A percentile compares a stretch with the other conserved stretches of the same genome.
These are phyloP conservation scores for Sapayoa aenigma DNA, from an alignment of 2,113 vertebrate genomes.

Conservation along the genomic window DNA sequence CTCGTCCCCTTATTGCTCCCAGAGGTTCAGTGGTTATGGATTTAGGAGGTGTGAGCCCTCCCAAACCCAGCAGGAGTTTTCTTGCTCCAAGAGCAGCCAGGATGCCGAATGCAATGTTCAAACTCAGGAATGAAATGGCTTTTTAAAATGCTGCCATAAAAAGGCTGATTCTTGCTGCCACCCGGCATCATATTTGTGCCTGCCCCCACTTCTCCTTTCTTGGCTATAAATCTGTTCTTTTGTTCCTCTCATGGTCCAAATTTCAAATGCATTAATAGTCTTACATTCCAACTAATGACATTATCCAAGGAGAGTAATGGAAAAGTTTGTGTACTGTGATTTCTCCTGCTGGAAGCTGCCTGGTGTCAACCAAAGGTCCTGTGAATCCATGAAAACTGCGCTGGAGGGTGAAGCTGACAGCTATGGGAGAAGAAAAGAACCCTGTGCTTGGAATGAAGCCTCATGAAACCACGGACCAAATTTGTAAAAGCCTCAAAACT, in stretches of 20 bases:
- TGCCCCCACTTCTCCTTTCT: background rate
- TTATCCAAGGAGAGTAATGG: background rate
- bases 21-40: background rate
- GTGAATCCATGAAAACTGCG: background rate
- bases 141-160: background rate
- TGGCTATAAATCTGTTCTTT: background rate
- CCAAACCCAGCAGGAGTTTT: background rate
- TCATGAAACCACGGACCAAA: background rate
- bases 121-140: background rate
- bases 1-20: background rate
- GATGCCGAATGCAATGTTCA: background rate
- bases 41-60: background rate
- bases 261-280: background rate
- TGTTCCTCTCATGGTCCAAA: background rate
- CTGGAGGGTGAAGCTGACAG: background rate
- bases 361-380: background rate
- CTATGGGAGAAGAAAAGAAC: background rate
- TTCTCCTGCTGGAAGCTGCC: background rate
- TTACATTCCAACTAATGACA: background rate
- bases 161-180: background rate
- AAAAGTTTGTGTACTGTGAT: background rate
- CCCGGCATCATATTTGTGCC: background rate
- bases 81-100: background rate
- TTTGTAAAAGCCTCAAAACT: background rate
- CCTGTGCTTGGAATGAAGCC: background rate